These are phyloP conservation scores for Aspidoscelis tigris DNA, from an alignment of 2,113 vertebrate species.

Conservation along the genomic window DNA sequence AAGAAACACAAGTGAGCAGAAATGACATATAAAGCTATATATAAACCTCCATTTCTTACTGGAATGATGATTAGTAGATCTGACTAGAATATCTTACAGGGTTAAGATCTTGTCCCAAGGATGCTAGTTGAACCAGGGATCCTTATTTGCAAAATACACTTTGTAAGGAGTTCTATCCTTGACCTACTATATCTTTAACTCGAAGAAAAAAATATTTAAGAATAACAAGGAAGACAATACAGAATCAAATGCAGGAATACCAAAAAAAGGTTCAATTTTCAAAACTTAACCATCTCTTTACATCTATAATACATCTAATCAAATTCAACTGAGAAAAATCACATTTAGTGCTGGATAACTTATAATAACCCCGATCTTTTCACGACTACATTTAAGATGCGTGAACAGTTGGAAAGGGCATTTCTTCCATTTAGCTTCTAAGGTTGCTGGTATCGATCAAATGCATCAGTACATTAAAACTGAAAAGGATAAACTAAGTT, in stretches of 20 bases:
- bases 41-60: too few species aligned
- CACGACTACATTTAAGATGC: too few species aligned
- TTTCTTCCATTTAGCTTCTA: neutral
- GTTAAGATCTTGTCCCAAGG: too few species aligned
- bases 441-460: neutral
- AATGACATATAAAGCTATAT: too few species aligned
- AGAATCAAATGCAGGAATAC: neutral
- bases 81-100: too few species aligned
- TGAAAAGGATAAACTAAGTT: neutral
- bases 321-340: neutral
- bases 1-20: neutral
- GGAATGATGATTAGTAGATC: too few species aligned
- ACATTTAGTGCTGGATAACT: neutral
- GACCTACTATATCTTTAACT: neutral
- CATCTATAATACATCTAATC: neutral
- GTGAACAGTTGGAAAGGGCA: neutral
- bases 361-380: neutral
- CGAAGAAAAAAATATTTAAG: neutral
- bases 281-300: too few species aligned
- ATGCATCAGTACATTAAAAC: neutral
- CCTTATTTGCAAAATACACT: neutral
- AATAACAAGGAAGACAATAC: neutral
- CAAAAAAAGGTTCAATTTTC: too few species aligned
- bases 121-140: neutral
- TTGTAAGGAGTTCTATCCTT: neutral